Evolutionary conservation across 2,113 vertebrate genomes (phyloP), one percentile per base, ranked within the genome.

Genomic region (Neolamprologus devosi): DNA sequence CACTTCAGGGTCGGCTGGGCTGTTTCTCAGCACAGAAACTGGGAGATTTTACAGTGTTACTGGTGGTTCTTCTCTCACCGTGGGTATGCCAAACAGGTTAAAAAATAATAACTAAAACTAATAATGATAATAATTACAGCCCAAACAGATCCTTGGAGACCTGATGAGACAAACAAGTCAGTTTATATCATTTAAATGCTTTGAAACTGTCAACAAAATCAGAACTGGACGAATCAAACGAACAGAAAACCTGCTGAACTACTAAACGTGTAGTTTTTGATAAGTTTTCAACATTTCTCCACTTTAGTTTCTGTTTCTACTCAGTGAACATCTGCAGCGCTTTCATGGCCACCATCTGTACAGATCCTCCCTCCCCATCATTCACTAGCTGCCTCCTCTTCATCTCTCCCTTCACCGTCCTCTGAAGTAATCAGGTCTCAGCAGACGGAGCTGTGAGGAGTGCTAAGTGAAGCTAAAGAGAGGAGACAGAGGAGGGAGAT

Each of bases 401-500:
- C 42, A n/a, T 30, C 45, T 19, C 45, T 78, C 68, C 40, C 70
- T 33, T 78, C 73, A n/a, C 45, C 4, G 26, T 78, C 73, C 73
- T 78, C 73, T 78, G 68, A 10, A 49, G 70, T 78, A 78, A 78
- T 78, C 73, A 33, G 26, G 45, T 51, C 45, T 78, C 45, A 6
- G 73, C 45, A 78, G 73, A 78, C 45, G 3, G 73, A 51, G 73
- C 45, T 51, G 73, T 33, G 45, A 78, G 73, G 73, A 78, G 73
- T 13, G 26, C 45, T 78, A 78, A 51, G 73, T 78, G 45, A 78
- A 33, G 73, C 45, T 78, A 78, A 78, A 78, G 73, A 78, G 73
- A 78, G 73, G 73, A 78, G 73, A 78, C 17, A 17, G 73, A 78
- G 73, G 73, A 78, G 23, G 70, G 23, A 75, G 70, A 75, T 47